Base-by-base conservation (phyloP, 2,888 invertebrate species). In the Dione vanillae region DNA sequence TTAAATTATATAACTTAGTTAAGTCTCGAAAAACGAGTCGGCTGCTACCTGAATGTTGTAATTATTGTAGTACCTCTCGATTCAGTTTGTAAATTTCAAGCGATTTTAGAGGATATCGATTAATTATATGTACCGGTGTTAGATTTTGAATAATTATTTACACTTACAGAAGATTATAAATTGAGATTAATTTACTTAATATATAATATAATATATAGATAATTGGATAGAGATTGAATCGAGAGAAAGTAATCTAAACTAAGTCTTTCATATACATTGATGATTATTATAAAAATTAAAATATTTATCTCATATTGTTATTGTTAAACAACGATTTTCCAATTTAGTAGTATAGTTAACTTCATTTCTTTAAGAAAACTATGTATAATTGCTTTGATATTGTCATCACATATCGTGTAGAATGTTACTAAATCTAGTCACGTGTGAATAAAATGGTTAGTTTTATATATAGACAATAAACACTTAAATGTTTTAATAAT, bases 331-430 rank as follows among this genome's bases (percentile, higher is more conserved):
- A 61, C 45, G 61, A 61, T 61, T 45, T 40, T 40, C 14, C 20
- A 43, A 27, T 2, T 16, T 16, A 61, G 35, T 61, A 11, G 27
- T 61, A 12, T 61, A 61, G 45, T 61, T 45, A 11, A 45, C 27
- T 37, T 56, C 19, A 11, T 56, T 56, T 56, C 56, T 56, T 56
- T 16, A 40, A 40, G 16, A 37, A 56, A 16, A 11, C 56, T 16
- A 56, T 59, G 51, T 51, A 41, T 62, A 61, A 43, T 65, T 59
- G 72, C 72, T 73, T 73, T 47, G 52, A 70, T 59, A 62, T 49
- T 68, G 47, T 71, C 58, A 52, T 69, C 64, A 74, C 72, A 74
- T 72, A 74, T 74, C 74, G 66, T 52, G 47, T 73, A 73, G 65
- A 35, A 62, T 49, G 19, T 74, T 72, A 72, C 54, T 43, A 37